Evolutionary conservation across 2,113 vertebrate species (phyloP).

Genomic region (Caloenas nicobarica): DNA sequence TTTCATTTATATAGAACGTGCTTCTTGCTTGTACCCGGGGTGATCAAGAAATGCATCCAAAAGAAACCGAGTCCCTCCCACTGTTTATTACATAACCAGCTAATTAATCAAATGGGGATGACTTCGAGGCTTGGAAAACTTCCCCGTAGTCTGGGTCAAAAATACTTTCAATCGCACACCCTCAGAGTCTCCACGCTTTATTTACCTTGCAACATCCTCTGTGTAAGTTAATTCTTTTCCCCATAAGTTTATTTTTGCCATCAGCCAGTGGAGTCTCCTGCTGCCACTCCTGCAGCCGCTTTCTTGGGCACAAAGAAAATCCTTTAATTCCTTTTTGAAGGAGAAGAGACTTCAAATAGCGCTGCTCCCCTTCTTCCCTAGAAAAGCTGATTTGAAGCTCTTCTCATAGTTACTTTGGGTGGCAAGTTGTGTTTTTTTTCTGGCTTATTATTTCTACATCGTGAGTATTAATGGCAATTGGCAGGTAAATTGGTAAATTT

Average conservation of each 20-base stretch:
- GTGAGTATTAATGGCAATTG: accelerated
- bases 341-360: neutral
- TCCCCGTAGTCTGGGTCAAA: neutral
- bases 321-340: neutral
- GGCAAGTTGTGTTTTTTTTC: neutral
- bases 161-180: neutral
- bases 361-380: neutral
- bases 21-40: neutral
- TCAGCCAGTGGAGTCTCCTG: neutral
- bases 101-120: neutral
- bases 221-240: neutral
- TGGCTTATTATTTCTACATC: accelerated
- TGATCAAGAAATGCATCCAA: neutral
- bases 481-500: neutral
- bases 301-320: neutral
- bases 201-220: neutral
- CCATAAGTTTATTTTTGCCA: neutral
- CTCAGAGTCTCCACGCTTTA: neutral
- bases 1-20: neutral
- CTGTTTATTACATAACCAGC: neutral
- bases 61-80: neutral
- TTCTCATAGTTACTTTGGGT: neutral
- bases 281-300: neutral
- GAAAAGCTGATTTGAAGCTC: neutral
- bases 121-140: neutral